A percentile compares a stretch with the other conserved stretches of the same genome.
Evolutionary conservation across 2,797 vertebrate genomes (phyloP).

Genomic region (Sebastes baramenuke): DNA sequence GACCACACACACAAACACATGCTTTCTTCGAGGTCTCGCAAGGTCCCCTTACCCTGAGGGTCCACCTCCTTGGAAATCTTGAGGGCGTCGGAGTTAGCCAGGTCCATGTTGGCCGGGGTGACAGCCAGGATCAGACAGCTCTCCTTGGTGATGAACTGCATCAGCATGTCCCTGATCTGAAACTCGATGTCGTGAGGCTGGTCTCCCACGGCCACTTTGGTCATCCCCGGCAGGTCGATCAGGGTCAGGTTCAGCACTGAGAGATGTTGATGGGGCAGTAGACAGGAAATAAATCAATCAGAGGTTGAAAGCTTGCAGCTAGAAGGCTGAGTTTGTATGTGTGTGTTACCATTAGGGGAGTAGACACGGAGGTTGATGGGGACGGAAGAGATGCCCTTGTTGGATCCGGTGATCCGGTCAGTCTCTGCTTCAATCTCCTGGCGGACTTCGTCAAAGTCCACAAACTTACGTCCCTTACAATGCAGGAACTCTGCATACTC

Average conservation of each 20-base stretch:
- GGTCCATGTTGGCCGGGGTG: slow-evolving; percentile 92
- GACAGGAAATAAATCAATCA: background rate
- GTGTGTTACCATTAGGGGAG: slow-evolving; percentile 80
- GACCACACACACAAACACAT: background rate
- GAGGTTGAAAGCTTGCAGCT: background rate
- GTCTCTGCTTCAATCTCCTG: slow-evolving; percentile 95
- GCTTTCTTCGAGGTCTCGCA: background rate
- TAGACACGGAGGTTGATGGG: slow-evolving; percentile 95
- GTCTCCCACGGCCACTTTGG: slow-evolving; percentile 94
- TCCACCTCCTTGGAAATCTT: slow-evolving; percentile 97
- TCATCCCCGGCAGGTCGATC: slow-evolving; percentile 95
- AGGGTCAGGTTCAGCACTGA: slow-evolving; percentile 91
- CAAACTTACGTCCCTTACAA: slow-evolving; percentile 95
- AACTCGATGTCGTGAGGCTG: slow-evolving; percentile 93
- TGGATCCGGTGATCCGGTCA: slow-evolving; percentile 91
- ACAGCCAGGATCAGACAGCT: slow-evolving; percentile 94
- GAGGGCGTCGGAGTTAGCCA: slow-evolving; percentile 95
- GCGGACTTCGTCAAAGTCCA: slow-evolving; percentile 95
- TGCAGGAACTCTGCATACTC: slow-evolving; percentile 97
- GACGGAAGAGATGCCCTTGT: slow-evolving; percentile 93
- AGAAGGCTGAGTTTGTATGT: background rate
- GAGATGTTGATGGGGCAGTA: background rate
- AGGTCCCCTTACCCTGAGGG: slow-evolving; percentile 85
- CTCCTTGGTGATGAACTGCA: slow-evolving; percentile 93
- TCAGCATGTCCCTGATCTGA: slow-evolving; percentile 95